Evolutionary conservation across 2,797 vertebrate genomes (phyloP).

Genomic region (Macroramphosus scolopax): DNA sequence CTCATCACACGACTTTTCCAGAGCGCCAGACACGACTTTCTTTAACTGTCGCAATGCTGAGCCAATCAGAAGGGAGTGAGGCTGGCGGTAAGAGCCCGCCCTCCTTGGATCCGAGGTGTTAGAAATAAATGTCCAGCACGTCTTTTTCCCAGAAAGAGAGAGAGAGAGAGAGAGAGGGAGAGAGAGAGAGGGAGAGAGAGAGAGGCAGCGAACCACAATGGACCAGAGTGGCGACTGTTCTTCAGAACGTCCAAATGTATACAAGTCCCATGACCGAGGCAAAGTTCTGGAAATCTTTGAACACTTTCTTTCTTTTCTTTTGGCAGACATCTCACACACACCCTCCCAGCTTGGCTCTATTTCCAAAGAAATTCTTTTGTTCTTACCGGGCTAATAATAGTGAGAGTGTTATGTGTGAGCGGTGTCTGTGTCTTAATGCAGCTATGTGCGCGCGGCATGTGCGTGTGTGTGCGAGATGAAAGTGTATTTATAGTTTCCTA

Average conservation of each 20-base stretch:
- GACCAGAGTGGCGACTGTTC: constrained; percentile 61
- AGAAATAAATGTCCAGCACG: constrained; percentile 64
- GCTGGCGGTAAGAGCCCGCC: constrained; percentile 27
- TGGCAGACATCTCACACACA: constrained; percentile 73
- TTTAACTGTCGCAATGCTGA: constrained; percentile 48
- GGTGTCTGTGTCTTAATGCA: constrained; percentile 55
- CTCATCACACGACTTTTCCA: too few relatives aligned
- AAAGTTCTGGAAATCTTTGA: constrained; percentile 85
- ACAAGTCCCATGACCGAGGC: constrained; percentile 71
- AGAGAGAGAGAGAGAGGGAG: too few relatives aligned
- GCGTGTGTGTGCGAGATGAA: constrained; percentile 51
- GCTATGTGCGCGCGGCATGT: too few relatives aligned
- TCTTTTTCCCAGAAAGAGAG: constrained; percentile 54
- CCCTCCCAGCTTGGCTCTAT: constrained; percentile 80
- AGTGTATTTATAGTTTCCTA: constrained; percentile 88
- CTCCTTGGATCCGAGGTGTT: constrained; percentile 58
- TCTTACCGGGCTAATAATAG: constrained; percentile 92
- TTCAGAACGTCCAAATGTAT: constrained; percentile 79
- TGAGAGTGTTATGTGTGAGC: constrained; percentile 54
- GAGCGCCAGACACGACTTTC: too few relatives aligned
- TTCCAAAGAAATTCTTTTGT: constrained; percentile 83
- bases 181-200: constrained; percentile 8
- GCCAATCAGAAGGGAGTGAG: constrained; percentile 44
- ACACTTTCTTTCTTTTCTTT: constrained; percentile 78
- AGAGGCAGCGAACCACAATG: constrained; percentile 16